Evolutionary conservation across 2,113 vertebrate genomes (phyloP), one percentile per base, ranked within the genome.

Genomic region (Cnemophilus loriae): DNA sequence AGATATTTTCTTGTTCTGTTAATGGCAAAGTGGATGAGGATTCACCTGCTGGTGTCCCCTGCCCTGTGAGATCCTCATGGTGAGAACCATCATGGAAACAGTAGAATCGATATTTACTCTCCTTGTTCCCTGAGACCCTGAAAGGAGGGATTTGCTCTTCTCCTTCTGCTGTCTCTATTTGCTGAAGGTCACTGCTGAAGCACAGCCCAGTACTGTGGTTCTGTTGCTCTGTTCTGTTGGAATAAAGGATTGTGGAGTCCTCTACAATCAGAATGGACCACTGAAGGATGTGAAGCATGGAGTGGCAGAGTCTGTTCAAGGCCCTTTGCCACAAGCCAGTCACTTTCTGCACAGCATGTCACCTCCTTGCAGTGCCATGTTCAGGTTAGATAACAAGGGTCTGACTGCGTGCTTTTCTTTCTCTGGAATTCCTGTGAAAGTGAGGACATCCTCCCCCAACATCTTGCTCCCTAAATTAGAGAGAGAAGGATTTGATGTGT

Each of bases 71-170:
- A n/a, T 53, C 27, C 32, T 76, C 9, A 32, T 17, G 32, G 17
- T 18, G 10, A 86, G 33, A 76, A 56, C 1, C 15, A 63, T 32
- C 3, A 60, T 0, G 0, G 50, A 60, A 84, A 65, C 4, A 8
- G 11, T 5, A 46, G 23, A 80, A 24, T 27, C 65, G 3, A 5
- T 82, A 22, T 50, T 20, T 41, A 26, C 4, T 10, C 20, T 68
- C 7, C 11, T 64, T 47, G 10, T n/a, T 27, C 9, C 11, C 32
- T 35, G 24, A 68, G 8, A 7, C 5, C 9, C 11, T 64, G 46
- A 84, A 74, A 12, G 13, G 11, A 81, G 2, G 7, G 6, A 30
- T 47, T 71, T 73, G 13, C 6, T 77, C 18, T 23, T 69, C 22
- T 52, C 16, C 3, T 75, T 33, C 22, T 13, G 9, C 27, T 2